phyloP scores from a whole-genome alignment of 1,140 invertebrate species.

The Heliconius eleuchia region DNA sequence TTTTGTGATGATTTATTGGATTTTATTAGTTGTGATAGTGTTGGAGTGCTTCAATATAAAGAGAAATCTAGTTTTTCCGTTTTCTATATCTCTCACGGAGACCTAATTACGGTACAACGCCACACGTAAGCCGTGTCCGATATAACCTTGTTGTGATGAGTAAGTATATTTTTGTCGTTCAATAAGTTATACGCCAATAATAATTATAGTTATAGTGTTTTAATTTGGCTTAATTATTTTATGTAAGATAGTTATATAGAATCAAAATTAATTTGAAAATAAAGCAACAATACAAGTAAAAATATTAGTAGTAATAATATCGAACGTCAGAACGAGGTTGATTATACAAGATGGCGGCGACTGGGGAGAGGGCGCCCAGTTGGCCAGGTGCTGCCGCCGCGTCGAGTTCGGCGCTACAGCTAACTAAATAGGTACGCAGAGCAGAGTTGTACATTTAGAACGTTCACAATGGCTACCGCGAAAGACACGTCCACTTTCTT shows the following conservation, averaged over 20 bases:
- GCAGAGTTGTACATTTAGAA: constrained; percentile 81
- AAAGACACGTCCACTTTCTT: constrained; percentile 95
- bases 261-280: background rate
- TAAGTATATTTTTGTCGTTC: constrained; percentile 65
- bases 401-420: constrained; percentile 81
- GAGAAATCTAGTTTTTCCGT: constrained; percentile 69
- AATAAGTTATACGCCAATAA: background rate
- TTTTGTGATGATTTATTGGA: constrained; percentile 54
- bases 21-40: constrained; percentile 45
- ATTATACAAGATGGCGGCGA: constrained; percentile 76
- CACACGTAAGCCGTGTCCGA: constrained; percentile 68
- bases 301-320: constrained; percentile 71
- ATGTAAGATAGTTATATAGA: background rate
- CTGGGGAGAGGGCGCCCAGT: constrained; percentile 80
- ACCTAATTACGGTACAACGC: constrained; percentile 72
- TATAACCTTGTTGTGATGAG: constrained; percentile 76
- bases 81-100: constrained; percentile 66
- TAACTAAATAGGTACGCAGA: constrained; percentile 79
- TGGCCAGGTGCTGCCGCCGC: constrained; percentile 81
- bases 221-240: background rate
- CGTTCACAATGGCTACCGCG: constrained; percentile 90
- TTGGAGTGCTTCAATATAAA: constrained; percentile 54
- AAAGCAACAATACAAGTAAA: constrained; percentile 39
- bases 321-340: constrained; percentile 76
- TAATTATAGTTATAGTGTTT: background rate